Evolutionary conservation across 2,888 invertebrate species (phyloP).

Genomic region (Hyposoter dolosus): DNA sequence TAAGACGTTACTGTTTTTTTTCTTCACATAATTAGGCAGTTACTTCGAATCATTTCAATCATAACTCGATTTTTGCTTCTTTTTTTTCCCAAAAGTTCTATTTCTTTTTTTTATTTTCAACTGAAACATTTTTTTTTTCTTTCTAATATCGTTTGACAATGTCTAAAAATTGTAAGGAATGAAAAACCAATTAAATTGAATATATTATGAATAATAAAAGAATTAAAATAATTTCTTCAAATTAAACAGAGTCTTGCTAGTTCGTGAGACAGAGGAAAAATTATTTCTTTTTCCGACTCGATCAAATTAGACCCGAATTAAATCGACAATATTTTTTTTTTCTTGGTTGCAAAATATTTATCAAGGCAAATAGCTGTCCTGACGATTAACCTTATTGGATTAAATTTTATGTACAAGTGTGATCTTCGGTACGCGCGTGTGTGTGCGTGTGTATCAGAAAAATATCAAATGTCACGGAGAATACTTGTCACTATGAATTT

Average conservation of each 20-base stretch:
- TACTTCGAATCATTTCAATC: not conserved
- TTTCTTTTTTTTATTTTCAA: too few species aligned
- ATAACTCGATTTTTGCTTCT: not conserved
- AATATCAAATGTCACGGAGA: conserved; percentile 21
- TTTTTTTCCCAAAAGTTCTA: not conserved
- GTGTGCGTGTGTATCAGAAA: conserved; percentile 27
- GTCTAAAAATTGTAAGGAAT: too few species aligned
- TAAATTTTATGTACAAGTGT: conserved; percentile 47
- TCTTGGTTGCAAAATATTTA: conserved; percentile 20
- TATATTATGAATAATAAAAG: too few species aligned
- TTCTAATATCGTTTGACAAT: too few species aligned
- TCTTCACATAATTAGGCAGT: not conserved
- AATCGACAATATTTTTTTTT: not conserved
- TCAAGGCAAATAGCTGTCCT: not conserved
- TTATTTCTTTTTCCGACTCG: not conserved
- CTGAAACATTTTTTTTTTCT: too few species aligned
- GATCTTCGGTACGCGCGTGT: conserved; percentile 62
- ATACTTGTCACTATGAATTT: conserved; percentile 41
- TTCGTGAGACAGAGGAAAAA: not conserved
- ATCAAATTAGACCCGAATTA: not conserved
- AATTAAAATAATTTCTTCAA: too few species aligned
- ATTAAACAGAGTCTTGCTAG: too few species aligned
- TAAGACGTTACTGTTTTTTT: conserved; percentile 57
- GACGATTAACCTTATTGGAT: not conserved
- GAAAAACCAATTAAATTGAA: too few species aligned